Percentiles rank a stretch among this genome's conserved stretches.
Evolutionary conservation across 2,797 vertebrate genomes (phyloP).

Genomic region (Octomys mimax): DNA sequence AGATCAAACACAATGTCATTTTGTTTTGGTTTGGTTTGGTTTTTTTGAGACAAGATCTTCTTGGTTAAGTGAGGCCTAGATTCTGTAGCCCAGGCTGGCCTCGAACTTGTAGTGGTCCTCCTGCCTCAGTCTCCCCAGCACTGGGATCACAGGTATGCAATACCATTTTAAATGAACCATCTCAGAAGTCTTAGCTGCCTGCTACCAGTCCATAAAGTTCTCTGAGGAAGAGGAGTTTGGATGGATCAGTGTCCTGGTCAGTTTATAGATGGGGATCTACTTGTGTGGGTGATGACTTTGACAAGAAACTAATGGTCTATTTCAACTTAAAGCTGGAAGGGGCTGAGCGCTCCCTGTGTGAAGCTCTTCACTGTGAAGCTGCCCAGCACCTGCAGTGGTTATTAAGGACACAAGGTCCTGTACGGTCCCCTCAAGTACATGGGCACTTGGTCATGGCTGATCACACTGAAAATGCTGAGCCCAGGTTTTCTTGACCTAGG

Average conservation of each 20-base stretch:
- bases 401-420: constrained; percentile 91
- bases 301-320: constrained; percentile 93
- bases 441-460: constrained; percentile 94
- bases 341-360: constrained; percentile 92
- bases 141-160: constrained; percentile 75
- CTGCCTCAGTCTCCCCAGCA: too few species aligned
- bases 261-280: constrained; percentile 93
- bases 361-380: background rate
- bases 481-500: constrained; percentile 92
- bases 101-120: too few species aligned
- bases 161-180: constrained; percentile 83
- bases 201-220: constrained; percentile 89
- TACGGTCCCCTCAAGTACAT: constrained; percentile 93
- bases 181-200: constrained; percentile 80
- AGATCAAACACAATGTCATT: constrained; percentile 90
- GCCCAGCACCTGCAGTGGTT: constrained; percentile 66
- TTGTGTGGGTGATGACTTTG: constrained; percentile 94
- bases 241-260: constrained; percentile 93
- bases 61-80: too few species aligned
- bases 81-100: too few species aligned
- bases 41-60: too few species aligned
- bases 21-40: too few species aligned
- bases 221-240: constrained; percentile 92
- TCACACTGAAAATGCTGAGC: constrained; percentile 91
- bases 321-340: constrained; percentile 93